Base-by-base conservation (phyloP, 2,888 invertebrate genomes). In the Eremobia ochroleuca region DNA sequence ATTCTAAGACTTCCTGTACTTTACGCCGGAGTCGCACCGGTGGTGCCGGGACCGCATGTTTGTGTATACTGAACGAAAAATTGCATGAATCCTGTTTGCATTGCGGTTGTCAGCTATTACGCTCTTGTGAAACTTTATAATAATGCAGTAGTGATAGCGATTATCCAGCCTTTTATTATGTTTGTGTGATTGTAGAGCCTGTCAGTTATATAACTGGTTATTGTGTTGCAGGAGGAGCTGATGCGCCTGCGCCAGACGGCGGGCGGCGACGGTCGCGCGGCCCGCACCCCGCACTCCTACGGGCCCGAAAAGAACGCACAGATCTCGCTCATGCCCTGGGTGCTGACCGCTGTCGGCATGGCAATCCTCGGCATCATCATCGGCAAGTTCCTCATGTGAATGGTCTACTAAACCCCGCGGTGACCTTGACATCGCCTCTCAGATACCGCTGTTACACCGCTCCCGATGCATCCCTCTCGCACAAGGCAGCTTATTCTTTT, bases 331-430 rank as follows among this genome's bases (percentile, higher is more conserved):
- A 97, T 97, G 96, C 97, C 98, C 85, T 98, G 97, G 96, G 95
- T 98, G 88, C 97, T 97, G 89, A 95, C 97, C 89, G 98, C 98
- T 86, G 93, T 98, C 90, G 97, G 97, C 90, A 97, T 98, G 96
- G 98, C 98, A 88, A 93, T 98, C 87, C 94, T 98, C 93, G 98
- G 98, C 93, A 97, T 98, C 93, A 97, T 98, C 94, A 97, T 98
- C 94, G 98, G 98, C 94, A 98, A 98, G 97, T 98, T 98, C 97
- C 96, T 98, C 96, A 98, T 98, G 97, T 98, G 98, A 98, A 98
- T 97, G 93, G 87, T 80, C 88, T 69, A 80, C 78, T 90, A 89
- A 90, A 89, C 89, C 86, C 91, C 88, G 91, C 93, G 93, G 91
- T 92, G 91, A 92, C 92, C 91, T 82, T 90, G 87, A 88, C 90